Conservation (phyloP, 2,113 vertebrate species). For the Amblyornis subalaris region DNA sequence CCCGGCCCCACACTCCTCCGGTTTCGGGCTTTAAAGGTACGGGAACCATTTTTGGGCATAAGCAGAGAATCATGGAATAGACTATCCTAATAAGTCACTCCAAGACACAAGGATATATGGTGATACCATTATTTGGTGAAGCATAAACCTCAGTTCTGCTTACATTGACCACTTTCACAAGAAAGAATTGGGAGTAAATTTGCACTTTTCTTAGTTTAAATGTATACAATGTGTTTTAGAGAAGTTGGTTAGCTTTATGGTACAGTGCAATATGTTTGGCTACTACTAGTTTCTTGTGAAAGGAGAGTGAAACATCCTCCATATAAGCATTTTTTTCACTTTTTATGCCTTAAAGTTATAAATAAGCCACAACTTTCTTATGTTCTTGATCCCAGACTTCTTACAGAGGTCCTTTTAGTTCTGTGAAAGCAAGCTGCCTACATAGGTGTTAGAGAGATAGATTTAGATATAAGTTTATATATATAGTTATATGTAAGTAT, state of each 20-base stretch:
- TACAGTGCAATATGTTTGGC: background rate
- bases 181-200: background rate
- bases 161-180: background rate
- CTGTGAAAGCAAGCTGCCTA: background rate
- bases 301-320: background rate
- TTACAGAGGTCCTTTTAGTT: background rate
- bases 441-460: background rate
- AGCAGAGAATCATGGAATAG: too few relatives aligned
- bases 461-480: background rate
- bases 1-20: too few relatives aligned
- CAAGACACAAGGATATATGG: background rate
- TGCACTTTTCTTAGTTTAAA: background rate
- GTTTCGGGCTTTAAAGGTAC: too few relatives aligned
- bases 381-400: background rate
- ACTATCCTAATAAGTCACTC: too few relatives aligned
- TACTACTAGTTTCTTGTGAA: background rate
- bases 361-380: background rate
- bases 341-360: background rate
- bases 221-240: background rate
- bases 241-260: background rate
- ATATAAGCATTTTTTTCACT: background rate
- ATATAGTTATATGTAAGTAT: background rate
- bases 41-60: too few relatives aligned
- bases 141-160: background rate
- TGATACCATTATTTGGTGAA: constrained; percentile 30